phyloP scores from a whole-genome alignment of 2,888 invertebrate genomes.

The Calliphora vomitoria region DNA sequence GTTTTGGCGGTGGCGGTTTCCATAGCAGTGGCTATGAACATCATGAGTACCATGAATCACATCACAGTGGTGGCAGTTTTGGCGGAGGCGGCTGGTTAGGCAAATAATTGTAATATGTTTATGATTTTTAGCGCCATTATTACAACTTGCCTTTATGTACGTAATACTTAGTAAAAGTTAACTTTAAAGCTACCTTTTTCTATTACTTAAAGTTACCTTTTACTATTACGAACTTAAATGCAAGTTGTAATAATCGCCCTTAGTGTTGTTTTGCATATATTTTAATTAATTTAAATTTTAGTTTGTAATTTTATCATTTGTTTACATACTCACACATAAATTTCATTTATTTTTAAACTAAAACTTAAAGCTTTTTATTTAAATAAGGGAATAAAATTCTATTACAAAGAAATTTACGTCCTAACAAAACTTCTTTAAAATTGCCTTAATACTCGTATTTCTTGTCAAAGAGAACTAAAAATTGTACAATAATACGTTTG shows the following conservation, averaged over 20 bases:
- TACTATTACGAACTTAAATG: no score
- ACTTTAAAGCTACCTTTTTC: no score
- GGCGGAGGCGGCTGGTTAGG: conserved; percentile 80
- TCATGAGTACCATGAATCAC: conserved; percentile 77
- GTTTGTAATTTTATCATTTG: conserved; percentile 15
- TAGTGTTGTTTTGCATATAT: conserved; percentile 20
- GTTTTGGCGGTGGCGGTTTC: conserved; percentile 67
- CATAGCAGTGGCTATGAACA: conserved; percentile 75
- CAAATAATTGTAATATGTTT: conserved; percentile 69
- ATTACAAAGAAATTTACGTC: no score
- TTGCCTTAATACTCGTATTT: no score
- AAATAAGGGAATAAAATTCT: background rate
- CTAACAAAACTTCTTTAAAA: no score
- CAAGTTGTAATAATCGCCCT: no score
- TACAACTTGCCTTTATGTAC: no score
- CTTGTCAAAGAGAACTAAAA: no score
- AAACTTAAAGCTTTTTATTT: background rate
- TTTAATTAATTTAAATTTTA: conserved; percentile 48
- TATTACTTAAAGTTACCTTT: no score
- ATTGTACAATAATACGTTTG: no score
- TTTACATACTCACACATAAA: background rate
- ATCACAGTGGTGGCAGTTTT: conserved; percentile 73
- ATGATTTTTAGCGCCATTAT: no score
- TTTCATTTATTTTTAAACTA: background rate
- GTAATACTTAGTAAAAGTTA: no score